phyloP scores from a whole-genome alignment of 2,113 vertebrate species.

The Propithecus coquereli region DNA sequence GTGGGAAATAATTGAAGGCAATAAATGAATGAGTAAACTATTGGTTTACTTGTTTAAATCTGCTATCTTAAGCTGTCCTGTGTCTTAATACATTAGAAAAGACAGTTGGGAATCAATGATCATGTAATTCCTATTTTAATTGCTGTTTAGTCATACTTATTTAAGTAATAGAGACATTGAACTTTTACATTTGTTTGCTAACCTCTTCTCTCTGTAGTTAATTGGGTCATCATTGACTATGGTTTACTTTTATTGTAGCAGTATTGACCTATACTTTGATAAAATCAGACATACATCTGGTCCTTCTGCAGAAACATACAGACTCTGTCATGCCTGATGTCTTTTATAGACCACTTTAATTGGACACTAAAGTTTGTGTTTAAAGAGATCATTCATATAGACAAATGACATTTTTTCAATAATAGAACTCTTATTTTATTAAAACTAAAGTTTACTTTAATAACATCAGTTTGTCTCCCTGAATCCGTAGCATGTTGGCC shows the following conservation, averaged over 20 bases:
- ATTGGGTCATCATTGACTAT: background rate
- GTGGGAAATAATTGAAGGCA: constrained; percentile 29
- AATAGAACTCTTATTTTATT: constrained; percentile 11
- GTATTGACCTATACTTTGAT: background rate
- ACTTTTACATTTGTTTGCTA: background rate
- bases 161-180: background rate
- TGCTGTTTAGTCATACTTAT: background rate
- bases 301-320: background rate
- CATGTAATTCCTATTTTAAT: background rate
- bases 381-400: background rate
- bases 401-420: background rate
- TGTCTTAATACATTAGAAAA: constrained; percentile 48
- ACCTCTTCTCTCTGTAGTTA: background rate
- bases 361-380: background rate
- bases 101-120: background rate
- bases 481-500: background rate
- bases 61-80: background rate
- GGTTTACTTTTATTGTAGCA: background rate
- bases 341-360: background rate
- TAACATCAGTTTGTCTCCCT: background rate
- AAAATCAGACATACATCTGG: background rate
- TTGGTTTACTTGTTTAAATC: constrained; percentile 44
- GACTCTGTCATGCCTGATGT: background rate
- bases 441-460: background rate
- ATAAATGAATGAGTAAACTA: constrained; percentile 18